These are phyloP conservation scores for Rallus crepitans DNA, from an alignment of 2,797 vertebrate species.

Conservation along the genomic window DNA sequence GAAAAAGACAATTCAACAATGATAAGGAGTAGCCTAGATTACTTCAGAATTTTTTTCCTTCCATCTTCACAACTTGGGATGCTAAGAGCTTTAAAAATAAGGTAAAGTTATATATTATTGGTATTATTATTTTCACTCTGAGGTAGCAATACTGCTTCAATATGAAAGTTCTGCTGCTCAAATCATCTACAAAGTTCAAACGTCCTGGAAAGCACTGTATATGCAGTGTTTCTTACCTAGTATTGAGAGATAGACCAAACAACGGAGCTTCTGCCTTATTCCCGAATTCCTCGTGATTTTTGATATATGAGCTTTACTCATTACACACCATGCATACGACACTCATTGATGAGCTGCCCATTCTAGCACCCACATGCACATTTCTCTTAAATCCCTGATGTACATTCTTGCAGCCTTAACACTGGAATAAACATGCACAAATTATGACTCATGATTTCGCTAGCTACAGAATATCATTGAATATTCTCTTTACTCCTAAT, in stretches of 20 bases:
- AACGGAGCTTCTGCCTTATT: neutral
- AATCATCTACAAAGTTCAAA: neutral
- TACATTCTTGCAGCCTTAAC: conserved; percentile 39
- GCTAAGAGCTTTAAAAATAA: neutral
- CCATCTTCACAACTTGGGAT: neutral
- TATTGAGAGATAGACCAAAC: neutral
- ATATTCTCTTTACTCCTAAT: neutral
- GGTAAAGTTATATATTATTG: neutral
- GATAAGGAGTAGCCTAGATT: neutral
- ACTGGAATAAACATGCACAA: conserved; percentile 52
- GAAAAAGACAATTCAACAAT: neutral
- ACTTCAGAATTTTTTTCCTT: neutral
- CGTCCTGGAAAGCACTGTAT: neutral
- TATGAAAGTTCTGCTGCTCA: neutral
- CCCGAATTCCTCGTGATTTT: neutral
- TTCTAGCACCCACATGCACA: neutral
- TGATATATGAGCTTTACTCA: neutral
- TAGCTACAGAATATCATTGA: conserved; percentile 52
- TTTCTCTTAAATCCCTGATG: conserved; percentile 53
- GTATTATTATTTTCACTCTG: neutral
- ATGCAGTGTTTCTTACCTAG: neutral
- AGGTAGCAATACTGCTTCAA: neutral
- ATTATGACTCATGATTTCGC: conserved; percentile 61
- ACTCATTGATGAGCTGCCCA: neutral
- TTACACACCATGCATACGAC: neutral